These are phyloP conservation scores for Zaprionus obscuricornis DNA, from an alignment of 2,888 invertebrate genomes.

Conservation along the genomic window DNA sequence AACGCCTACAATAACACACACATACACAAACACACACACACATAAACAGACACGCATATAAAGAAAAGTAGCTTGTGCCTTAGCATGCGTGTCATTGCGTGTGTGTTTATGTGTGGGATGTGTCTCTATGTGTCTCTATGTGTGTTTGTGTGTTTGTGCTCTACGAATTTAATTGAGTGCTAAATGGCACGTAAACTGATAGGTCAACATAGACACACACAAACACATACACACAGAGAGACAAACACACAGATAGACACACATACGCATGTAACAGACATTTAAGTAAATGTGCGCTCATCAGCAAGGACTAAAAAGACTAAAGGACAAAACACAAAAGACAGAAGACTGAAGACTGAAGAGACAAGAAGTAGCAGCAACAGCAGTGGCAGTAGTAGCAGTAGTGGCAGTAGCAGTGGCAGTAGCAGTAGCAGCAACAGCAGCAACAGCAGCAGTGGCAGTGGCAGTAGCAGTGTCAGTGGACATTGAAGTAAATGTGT, in stretches of 20 bases:
- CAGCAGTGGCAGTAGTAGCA: slow-evolving; percentile 32
- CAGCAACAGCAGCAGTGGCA: slow-evolving; percentile 4
- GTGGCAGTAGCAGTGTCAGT: too few species aligned
- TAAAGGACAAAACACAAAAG: slow-evolving; percentile 1
- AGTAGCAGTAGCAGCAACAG: slow-evolving; percentile 10
- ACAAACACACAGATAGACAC: slow-evolving; percentile 5
- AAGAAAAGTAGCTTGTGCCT: slow-evolving; percentile 51
- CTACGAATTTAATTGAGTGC: slow-evolving; percentile 65
- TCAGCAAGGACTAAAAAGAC: slow-evolving; percentile 53
- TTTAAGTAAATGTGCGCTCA: slow-evolving; percentile 73
- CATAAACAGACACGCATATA: slow-evolving; percentile 9
- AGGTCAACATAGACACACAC: slow-evolving; percentile 51
- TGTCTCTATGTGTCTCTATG: slow-evolving; percentile 13
- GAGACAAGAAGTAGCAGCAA: slow-evolving; percentile 15
- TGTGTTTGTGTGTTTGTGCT: slow-evolving; percentile 29
- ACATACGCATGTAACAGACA: slow-evolving; percentile 36
- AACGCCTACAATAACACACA: slow-evolving; percentile 57
- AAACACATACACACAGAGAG: slow-evolving; percentile 23
- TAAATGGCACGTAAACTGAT: slow-evolving; percentile 69
- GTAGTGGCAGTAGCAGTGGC: slow-evolving; percentile 46
- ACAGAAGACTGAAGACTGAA: not conserved
- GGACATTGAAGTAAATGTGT: too few species aligned
- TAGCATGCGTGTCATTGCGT: slow-evolving; percentile 1
- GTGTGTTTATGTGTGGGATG: not conserved
- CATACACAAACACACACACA: too few species aligned